These are phyloP conservation scores for Genyomyrus donnyi DNA, from an alignment of 2,113 vertebrate genomes.

Conservation along the genomic window DNA sequence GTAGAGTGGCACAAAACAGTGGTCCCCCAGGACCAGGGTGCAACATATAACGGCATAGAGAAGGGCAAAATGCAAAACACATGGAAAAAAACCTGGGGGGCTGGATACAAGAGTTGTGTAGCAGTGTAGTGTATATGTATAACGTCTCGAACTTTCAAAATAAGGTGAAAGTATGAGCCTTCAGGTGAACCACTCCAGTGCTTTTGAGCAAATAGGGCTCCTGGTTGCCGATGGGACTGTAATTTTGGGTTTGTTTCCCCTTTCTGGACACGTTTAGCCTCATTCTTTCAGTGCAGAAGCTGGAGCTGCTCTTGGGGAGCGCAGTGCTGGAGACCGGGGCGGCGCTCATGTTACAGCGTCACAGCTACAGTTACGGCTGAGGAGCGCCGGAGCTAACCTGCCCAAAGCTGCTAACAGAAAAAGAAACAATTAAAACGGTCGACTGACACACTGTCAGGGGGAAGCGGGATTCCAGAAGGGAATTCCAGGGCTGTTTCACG, in stretches of 20 bases:
- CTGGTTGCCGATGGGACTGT: not conserved
- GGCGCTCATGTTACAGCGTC: not conserved
- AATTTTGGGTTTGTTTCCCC: not conserved
- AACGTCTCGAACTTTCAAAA: not conserved
- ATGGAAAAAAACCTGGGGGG: not conserved
- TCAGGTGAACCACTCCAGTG: not conserved
- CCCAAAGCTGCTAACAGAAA: not conserved
- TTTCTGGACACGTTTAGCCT: not conserved
- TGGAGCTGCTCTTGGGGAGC: not conserved
- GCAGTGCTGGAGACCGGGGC: not conserved
- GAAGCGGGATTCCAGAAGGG: not conserved
- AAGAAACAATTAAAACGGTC: not conserved
- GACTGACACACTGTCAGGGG: not conserved
- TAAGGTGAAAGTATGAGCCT: not conserved
- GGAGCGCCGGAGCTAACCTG: not conserved
- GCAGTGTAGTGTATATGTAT: not conserved
- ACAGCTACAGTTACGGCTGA: not conserved
- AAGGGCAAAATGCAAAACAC: not conserved
- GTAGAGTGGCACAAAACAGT: not conserved
- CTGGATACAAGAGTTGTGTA: not conserved
- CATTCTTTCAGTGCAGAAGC: not conserved
- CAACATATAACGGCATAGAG: not conserved
- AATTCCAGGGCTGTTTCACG: not conserved
- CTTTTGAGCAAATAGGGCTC: not conserved
- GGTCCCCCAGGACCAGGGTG: not conserved